phyloP scores from a whole-genome alignment of 2,888 invertebrate genomes.

The Drosophila histrio region DNA sequence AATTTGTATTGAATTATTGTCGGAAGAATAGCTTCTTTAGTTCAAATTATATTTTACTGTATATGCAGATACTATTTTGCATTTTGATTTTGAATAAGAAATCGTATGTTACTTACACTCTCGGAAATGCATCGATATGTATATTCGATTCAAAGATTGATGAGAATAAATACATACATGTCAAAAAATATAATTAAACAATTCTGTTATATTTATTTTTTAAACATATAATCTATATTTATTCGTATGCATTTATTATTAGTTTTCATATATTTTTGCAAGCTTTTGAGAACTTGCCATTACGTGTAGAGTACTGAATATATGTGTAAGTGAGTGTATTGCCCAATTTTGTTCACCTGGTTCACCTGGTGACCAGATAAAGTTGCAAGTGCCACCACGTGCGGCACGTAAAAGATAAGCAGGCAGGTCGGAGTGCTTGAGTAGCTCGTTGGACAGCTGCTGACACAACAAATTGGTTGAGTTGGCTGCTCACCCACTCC shows the following conservation, averaged over 20 bases:
- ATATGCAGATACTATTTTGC: no score
- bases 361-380: neutral
- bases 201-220: neutral
- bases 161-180: no score
- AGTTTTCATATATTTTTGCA: neutral
- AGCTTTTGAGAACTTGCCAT: neutral
- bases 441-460: conserved; percentile 19
- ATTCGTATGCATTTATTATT: neutral
- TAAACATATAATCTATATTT: neutral
- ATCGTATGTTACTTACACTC: no score
- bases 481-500: conserved; percentile 4
- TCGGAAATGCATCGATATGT: no score
- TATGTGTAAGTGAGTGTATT: neutral
- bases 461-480: conserved; percentile 43
- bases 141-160: no score
- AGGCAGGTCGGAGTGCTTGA: neutral
- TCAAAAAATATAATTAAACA: neutral
- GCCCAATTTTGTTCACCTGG: neutral
- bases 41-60: no score
- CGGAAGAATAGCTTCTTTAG: no score
- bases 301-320: neutral
- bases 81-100: no score
- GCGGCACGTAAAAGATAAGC: conserved; percentile 40
- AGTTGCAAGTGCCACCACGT: conserved; percentile 25
- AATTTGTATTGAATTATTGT: no score